Conservation (phyloP, 2,113 vertebrate genomes). For the Petroica traversi region DNA sequence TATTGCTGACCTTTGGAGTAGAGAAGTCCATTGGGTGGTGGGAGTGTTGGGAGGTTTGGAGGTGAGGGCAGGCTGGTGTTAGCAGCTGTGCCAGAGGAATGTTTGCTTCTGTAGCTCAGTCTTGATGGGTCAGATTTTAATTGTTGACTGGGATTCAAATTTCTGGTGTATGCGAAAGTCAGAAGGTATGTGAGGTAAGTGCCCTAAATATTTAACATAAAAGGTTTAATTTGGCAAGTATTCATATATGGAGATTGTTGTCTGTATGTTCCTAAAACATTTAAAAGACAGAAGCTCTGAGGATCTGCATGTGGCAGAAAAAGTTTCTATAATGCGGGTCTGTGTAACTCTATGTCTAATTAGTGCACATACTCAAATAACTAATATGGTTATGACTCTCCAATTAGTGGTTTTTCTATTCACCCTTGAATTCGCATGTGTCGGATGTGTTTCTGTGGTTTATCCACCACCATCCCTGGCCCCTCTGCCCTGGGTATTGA, state of each 20-base stretch:
- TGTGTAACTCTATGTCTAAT: not conserved
- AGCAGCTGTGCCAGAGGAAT: not conserved
- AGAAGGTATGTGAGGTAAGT: not conserved
- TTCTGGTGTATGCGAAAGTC: not conserved
- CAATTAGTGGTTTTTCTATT: not conserved
- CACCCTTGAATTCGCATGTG: rapidly evolving
- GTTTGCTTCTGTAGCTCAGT: not conserved
- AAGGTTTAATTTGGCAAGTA: not conserved
- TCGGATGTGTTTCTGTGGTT: not conserved
- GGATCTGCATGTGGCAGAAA: not conserved
- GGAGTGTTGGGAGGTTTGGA: not conserved
- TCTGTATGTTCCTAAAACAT: not conserved
- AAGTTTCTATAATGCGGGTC: not conserved
- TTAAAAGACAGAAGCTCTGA: not conserved
- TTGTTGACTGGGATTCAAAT: rapidly evolving
- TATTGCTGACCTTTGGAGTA: not conserved
- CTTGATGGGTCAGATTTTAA: not conserved
- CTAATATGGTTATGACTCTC: not conserved
- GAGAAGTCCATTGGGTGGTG: rapidly evolving
- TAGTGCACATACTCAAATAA: not conserved
- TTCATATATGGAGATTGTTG: not conserved
- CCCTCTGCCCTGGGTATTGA: not conserved
- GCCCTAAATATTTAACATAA: not conserved
- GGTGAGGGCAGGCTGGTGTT: not conserved
- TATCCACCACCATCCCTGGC: rapidly evolving